These are phyloP conservation scores for Poecilia picta DNA, from an alignment of 2,797 vertebrate genomes.

Conservation along the genomic window DNA sequence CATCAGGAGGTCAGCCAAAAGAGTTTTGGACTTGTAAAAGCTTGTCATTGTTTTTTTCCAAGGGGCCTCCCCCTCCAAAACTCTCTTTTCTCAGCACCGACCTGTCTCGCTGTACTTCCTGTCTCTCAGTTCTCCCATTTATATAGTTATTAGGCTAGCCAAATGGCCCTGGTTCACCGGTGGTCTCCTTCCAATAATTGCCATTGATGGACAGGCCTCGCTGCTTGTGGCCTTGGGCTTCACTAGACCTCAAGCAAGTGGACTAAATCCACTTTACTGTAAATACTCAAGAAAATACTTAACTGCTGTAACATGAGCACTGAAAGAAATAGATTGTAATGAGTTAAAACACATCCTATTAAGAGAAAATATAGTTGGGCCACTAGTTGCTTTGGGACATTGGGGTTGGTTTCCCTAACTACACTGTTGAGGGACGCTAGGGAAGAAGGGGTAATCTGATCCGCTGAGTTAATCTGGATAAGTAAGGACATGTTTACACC, in stretches of 20 bases:
- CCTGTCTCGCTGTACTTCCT: slow-evolving; percentile 91
- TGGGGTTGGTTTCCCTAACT: slow-evolving; percentile 60
- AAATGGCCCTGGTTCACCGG: slow-evolving; percentile 84
- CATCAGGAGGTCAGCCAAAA: slow-evolving; percentile 68
- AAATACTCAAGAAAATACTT: slow-evolving; percentile 65
- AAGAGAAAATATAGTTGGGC: slow-evolving; percentile 77
- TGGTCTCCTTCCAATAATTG: slow-evolving; percentile 87
- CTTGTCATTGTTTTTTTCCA: slow-evolving; percentile 80
- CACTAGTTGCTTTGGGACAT: slow-evolving; percentile 73
- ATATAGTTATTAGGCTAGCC: slow-evolving; percentile 87
- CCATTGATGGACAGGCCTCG: slow-evolving; percentile 84
- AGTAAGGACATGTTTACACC: slow-evolving; percentile 86
- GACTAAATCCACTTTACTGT: slow-evolving; percentile 57
- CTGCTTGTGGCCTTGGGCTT: slow-evolving; percentile 85
- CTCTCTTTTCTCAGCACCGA: slow-evolving; percentile 87
- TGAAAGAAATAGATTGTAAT: slow-evolving; percentile 77
- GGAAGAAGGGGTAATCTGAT: slow-evolving; percentile 76
- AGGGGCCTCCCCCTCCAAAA: slow-evolving; percentile 73
- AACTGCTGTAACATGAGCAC: slow-evolving; percentile 72
- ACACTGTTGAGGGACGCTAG: slow-evolving; percentile 54
- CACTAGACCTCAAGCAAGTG: slow-evolving; percentile 66
- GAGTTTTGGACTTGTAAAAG: slow-evolving; percentile 80
- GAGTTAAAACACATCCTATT: slow-evolving; percentile 82
- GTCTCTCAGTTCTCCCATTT: slow-evolving; percentile 83
- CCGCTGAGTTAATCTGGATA: slow-evolving; percentile 81